These are phyloP conservation scores for Drosophila lini DNA, from an alignment of 1,140 invertebrate species.

Conservation along the genomic window DNA sequence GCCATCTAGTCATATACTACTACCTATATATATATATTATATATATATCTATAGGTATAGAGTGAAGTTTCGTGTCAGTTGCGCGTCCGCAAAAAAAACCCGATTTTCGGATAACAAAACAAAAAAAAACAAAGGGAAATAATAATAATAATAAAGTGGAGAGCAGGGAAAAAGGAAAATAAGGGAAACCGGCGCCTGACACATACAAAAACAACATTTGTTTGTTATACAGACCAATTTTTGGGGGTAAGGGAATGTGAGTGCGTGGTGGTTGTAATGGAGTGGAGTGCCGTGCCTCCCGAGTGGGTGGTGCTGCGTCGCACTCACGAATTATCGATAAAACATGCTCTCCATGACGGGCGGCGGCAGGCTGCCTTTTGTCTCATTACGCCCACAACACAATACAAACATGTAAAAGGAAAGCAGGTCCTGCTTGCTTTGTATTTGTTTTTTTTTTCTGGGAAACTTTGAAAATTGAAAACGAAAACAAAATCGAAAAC, in stretches of 20 bases:
- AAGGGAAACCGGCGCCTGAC: conserved; percentile 61
- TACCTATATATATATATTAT: background rate
- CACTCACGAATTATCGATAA: conserved; percentile 73
- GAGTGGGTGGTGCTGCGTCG: conserved; percentile 26
- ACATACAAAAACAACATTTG: conserved; percentile 61
- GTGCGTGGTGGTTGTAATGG: conserved; percentile 24
- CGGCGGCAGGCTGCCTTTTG: conserved; percentile 18
- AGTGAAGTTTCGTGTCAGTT: conserved; percentile 64
- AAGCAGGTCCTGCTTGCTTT: conserved; percentile 7
- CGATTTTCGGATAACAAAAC: conserved; percentile 74
- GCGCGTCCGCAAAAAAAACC: conserved; percentile 62
- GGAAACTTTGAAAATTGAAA: conserved; percentile 63
- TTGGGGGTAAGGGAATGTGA: conserved; percentile 1
- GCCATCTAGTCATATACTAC: conserved; percentile 13
- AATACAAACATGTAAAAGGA: conserved; percentile 3
- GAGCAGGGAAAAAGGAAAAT: conserved; percentile 27
- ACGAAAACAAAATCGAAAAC: conserved; percentile 21
- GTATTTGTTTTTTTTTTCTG: background rate
- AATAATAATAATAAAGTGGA: conserved; percentile 49
- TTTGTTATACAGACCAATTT: conserved; percentile 54
- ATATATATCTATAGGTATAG: background rate
- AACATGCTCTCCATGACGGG: conserved; percentile 53
- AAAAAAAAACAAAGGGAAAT: conserved; percentile 51
- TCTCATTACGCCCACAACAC: conserved; percentile 65
- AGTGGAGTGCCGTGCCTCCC: conserved; percentile 2